Conservation (phyloP, 64 coral and sea anemone species). For the Actinia equina region DNA sequence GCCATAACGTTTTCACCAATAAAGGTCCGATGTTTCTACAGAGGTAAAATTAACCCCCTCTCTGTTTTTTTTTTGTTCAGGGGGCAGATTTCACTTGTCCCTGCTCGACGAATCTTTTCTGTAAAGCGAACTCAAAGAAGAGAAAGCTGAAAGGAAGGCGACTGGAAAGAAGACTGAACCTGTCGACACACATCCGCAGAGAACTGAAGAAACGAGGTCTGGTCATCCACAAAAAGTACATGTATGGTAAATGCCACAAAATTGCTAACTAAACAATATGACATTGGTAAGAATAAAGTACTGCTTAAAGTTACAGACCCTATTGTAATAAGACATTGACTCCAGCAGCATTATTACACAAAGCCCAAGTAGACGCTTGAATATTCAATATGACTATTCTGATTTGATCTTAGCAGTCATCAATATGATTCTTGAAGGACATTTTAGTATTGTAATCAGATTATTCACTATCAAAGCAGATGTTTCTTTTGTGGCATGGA, state of each 20-base stretch:
- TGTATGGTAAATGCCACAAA: not conserved
- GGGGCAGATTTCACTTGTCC: not conserved
- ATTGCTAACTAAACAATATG: not conserved
- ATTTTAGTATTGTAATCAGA: too few species aligned
- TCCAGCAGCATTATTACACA: too few species aligned
- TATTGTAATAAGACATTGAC: too few species aligned
- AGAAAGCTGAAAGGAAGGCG: conserved; percentile 14
- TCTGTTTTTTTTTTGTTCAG: not conserved
- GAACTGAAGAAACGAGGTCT: not conserved
- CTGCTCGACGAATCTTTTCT: conserved; percentile 1
- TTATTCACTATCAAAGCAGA: too few species aligned
- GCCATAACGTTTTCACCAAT: too few species aligned
- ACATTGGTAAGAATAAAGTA: not conserved
- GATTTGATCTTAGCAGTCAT: too few species aligned
- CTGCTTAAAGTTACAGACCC: not conserved
- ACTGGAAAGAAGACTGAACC: conserved; percentile 9
- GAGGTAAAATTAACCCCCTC: too few species aligned
- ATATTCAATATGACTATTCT: too few species aligned
- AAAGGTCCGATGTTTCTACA: too few species aligned
- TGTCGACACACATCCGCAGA: not conserved
- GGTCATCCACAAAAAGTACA: not conserved
- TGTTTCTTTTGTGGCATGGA: too few species aligned
- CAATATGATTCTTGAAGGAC: too few species aligned
- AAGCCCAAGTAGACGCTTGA: too few species aligned
- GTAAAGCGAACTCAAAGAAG: not conserved